A percentile compares a stretch with the other conserved stretches of the same genome.
These are phyloP conservation scores for Chondrilla cf. caribensis DNA, from an alignment of 37 sponge, comb jelly and placozoan species.

Conservation along the genomic window DNA sequence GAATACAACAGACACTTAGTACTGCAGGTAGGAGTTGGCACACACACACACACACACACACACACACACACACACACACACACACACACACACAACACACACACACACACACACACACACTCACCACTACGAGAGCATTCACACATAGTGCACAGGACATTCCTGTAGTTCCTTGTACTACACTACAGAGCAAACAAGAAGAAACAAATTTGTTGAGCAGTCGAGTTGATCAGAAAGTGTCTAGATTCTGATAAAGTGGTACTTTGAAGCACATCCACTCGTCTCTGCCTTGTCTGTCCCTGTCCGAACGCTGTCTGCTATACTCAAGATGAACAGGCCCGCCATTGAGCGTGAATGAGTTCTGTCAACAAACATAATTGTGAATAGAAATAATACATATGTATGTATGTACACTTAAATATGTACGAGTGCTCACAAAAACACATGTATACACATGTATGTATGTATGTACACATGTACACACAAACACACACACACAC, in stretches of 20 bases:
- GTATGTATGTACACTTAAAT: background rate
- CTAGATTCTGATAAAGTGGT: background rate
- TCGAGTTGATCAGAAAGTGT: too few relatives aligned
- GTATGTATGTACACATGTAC: background rate
- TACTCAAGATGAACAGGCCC: slow-evolving; percentile 41
- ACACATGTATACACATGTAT: slow-evolving; percentile 10
- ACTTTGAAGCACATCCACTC: slow-evolving; percentile 79
- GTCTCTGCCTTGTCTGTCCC: background rate
- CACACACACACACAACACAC: slow-evolving; percentile 7
- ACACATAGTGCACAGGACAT: slow-evolving; percentile 61
- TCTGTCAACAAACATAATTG: background rate
- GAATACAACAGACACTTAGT: background rate
- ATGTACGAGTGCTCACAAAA: background rate
- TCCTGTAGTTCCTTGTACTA: slow-evolving; percentile 59
- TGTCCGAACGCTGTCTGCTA: slow-evolving; percentile 43
- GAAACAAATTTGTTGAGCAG: too few relatives aligned
- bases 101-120: slow-evolving; percentile 2
- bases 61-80: background rate
- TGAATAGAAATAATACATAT: slow-evolving; percentile 11
- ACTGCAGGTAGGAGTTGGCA: background rate
- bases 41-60: background rate
- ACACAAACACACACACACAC: too few relatives aligned
- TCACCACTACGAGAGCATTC: slow-evolving; percentile 66
- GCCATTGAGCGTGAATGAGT: slow-evolving; percentile 11
- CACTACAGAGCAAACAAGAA: slow-evolving; percentile 48